phyloP scores from a whole-genome alignment of 2,888 invertebrate genomes.

The Actias luna region DNA sequence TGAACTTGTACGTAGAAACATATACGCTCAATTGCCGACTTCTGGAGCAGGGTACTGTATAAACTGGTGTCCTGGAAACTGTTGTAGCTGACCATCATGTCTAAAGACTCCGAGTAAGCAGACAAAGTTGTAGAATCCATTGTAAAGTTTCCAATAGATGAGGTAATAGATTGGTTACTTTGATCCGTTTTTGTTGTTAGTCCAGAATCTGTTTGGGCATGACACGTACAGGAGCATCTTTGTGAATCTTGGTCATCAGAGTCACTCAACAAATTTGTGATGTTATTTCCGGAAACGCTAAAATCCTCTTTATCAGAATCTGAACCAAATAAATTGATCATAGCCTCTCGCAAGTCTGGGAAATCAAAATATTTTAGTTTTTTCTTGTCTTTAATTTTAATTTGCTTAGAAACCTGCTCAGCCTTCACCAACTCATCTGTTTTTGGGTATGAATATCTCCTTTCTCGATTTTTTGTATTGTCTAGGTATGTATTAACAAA shows the following conservation, averaged over 20 bases:
- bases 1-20: slow-evolving; percentile 74
- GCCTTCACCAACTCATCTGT: slow-evolving; percentile 43
- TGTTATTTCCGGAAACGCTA: not conserved
- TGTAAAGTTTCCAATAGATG: slow-evolving; percentile 71
- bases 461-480: slow-evolving; percentile 26
- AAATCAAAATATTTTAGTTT: slow-evolving; percentile 65
- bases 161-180: slow-evolving; percentile 58
- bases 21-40: slow-evolving; percentile 67
- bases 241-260: slow-evolving; percentile 21
- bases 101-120: slow-evolving; percentile 70
- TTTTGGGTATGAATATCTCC: slow-evolving; percentile 26
- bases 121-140: slow-evolving; percentile 65
- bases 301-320: slow-evolving; percentile 34
- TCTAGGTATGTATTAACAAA: slow-evolving; percentile 52
- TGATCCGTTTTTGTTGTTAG: slow-evolving; percentile 47
- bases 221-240: slow-evolving; percentile 55
- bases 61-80: slow-evolving; percentile 67
- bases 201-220: slow-evolving; percentile 54
- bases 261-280: slow-evolving; percentile 22
- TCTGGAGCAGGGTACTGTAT: slow-evolving; percentile 55
- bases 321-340: slow-evolving; percentile 54
- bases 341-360: slow-evolving; percentile 65
- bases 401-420: slow-evolving; percentile 35
- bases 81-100: slow-evolving; percentile 65
- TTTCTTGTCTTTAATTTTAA: slow-evolving; percentile 54